A percentile compares a stretch with the other conserved stretches of the same genome.
These are phyloP conservation scores for Nasua narica DNA, from an alignment of 2,797 vertebrate genomes.

Conservation along the genomic window DNA sequence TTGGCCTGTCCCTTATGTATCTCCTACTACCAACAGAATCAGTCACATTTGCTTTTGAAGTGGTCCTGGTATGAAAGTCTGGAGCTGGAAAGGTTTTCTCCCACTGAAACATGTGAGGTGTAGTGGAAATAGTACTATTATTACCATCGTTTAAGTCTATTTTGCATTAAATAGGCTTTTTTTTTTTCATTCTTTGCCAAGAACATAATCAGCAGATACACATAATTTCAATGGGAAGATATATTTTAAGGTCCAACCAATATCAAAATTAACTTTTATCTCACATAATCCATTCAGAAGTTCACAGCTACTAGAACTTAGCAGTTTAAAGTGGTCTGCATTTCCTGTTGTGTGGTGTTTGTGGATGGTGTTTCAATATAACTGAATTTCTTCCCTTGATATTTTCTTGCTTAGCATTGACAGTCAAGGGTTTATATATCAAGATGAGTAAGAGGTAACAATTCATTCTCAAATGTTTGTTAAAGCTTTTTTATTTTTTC, in stretches of 20 bases:
- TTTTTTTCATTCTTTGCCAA: neutral
- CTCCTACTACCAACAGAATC: neutral
- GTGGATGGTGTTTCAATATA: neutral
- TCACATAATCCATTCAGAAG: neutral
- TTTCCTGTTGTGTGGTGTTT: neutral
- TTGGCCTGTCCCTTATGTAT: neutral
- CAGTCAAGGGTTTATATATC: constrained; percentile 23
- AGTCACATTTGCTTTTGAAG: neutral
- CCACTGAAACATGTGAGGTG: neutral
- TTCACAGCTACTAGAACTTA: neutral
- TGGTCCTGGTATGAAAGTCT: neutral
- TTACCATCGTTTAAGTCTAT: neutral
- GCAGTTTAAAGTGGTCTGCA: neutral
- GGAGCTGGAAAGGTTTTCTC: neutral
- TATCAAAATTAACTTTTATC: constrained; percentile 29
- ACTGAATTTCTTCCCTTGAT: constrained; percentile 27
- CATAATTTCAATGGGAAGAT: neutral
- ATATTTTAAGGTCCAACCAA: neutral
- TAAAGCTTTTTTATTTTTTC: constrained; percentile 15
- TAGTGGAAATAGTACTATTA: neutral
- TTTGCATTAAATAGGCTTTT: neutral
- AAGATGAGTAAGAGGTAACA: constrained; percentile 6
- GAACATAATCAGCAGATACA: neutral
- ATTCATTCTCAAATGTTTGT: constrained; percentile 28
- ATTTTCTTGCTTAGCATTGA: constrained; percentile 2